Percentiles rank a stretch among this genome's conserved stretches.
phyloP scores from a whole-genome alignment of 2,888 invertebrate species.

The Scaptodrosophila latifasciaeformis region DNA sequence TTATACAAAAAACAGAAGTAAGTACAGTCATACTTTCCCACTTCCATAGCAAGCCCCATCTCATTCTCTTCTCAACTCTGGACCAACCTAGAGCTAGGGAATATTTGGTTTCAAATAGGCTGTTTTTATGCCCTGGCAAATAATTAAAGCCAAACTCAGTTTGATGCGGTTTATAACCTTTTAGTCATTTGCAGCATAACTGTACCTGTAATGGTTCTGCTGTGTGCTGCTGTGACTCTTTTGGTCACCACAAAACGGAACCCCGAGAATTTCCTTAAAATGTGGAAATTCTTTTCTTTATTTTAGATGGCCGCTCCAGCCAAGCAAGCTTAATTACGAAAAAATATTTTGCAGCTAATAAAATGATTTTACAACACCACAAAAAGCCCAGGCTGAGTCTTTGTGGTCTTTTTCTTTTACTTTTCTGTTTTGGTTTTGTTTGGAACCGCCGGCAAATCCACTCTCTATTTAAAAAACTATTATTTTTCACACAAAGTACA shows the following conservation, averaged over 20 bases:
- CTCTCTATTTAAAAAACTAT: slow-evolving; percentile 61
- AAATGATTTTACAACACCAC: slow-evolving; percentile 13
- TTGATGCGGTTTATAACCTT: background rate
- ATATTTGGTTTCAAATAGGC: too few species aligned
- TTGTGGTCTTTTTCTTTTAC: background rate
- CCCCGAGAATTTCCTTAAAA: too few species aligned
- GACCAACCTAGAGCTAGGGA: background rate
- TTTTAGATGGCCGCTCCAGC: too few species aligned
- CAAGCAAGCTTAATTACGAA: slow-evolving; percentile 69
- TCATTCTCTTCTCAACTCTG: background rate
- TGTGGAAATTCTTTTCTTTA: too few species aligned
- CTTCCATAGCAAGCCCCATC: too few species aligned
- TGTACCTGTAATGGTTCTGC: slow-evolving; percentile 13
- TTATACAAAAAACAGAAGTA: slow-evolving; percentile 17
- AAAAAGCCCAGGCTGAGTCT: too few species aligned
- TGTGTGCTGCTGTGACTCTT: too few species aligned
- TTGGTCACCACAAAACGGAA: too few species aligned
- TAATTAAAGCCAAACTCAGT: too few species aligned
- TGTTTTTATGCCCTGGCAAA: too few species aligned
- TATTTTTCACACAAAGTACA: slow-evolving; percentile 64
- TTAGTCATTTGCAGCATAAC: slow-evolving; percentile 15
- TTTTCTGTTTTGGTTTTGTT: slow-evolving; percentile 1
- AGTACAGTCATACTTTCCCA: slow-evolving; percentile 35
- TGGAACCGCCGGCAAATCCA: slow-evolving; percentile 27
- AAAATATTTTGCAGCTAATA: slow-evolving; percentile 53